Percentiles rank a stretch among this genome's conserved stretches.
These are phyloP conservation scores for Syngnathus acus DNA, from an alignment of 2,797 vertebrate genomes.

Conservation along the genomic window DNA sequence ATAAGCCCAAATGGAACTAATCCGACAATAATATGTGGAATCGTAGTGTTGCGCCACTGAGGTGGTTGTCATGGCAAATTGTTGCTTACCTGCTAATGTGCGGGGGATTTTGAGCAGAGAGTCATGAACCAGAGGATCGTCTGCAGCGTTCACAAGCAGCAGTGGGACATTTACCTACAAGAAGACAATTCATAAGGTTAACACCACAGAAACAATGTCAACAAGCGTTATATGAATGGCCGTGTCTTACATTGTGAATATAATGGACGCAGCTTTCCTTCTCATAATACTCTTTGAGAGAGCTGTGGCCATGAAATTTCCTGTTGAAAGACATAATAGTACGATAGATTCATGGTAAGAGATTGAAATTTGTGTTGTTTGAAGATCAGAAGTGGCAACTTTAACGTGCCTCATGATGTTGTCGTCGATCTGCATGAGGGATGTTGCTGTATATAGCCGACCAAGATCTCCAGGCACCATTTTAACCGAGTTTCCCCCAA, in stretches of 20 bases:
- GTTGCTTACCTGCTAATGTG: constrained; percentile 82
- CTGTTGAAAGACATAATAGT: constrained; percentile 56
- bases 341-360: neutral
- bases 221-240: neutral
- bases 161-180: constrained; percentile 88
- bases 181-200: neutral
- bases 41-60: neutral
- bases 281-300: constrained; percentile 96
- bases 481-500: constrained; percentile 73
- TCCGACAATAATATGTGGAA: neutral
- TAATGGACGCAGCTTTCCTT: constrained; percentile 94
- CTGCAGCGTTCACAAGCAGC: constrained; percentile 89
- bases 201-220: neutral
- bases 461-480: constrained; percentile 80
- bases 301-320: constrained; percentile 91
- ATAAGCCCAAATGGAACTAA: neutral
- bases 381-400: no score
- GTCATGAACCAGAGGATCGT: constrained; percentile 91
- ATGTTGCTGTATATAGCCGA: constrained; percentile 88
- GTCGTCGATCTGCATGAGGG: constrained; percentile 99
- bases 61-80: neutral
- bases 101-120: constrained; percentile 92
- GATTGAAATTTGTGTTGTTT: no score
- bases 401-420: constrained; percentile 86
- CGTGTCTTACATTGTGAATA: constrained; percentile 84